These are phyloP conservation scores for Narcine bancroftii DNA, from an alignment of 2,113 vertebrate species.

Conservation along the genomic window DNA sequence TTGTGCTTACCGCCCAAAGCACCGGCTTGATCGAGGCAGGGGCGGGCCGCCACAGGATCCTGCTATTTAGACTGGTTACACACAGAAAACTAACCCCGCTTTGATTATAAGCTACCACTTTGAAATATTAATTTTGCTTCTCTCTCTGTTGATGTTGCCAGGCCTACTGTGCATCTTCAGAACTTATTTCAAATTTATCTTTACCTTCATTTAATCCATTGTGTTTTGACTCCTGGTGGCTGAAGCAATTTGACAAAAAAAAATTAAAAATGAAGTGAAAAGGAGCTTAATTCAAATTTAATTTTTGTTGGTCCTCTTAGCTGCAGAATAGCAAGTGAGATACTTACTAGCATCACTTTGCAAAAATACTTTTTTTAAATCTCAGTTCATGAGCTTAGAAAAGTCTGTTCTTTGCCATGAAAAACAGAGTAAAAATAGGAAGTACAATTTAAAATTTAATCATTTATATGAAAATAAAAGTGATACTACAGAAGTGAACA, in stretches of 20 bases:
- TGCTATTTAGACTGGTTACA: too few relatives aligned
- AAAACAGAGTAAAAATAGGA: neutral
- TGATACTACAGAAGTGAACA: neutral
- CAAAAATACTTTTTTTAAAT: neutral
- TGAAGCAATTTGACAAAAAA: neutral
- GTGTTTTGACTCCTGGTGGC: neutral
- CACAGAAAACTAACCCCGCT: too few relatives aligned
- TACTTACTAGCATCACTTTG: neutral
- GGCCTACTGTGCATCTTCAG: too few relatives aligned
- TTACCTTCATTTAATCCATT: neutral
- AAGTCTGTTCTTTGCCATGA: neutral
- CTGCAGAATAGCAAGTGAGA: neutral
- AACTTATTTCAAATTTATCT: too few relatives aligned
- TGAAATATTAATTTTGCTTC: too few relatives aligned
- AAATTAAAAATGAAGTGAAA: neutral
- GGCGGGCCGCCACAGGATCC: too few relatives aligned
- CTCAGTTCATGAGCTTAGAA: neutral
- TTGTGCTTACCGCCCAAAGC: too few relatives aligned
- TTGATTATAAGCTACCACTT: too few relatives aligned
- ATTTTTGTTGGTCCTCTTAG: neutral
- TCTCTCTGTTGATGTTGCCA: too few relatives aligned
- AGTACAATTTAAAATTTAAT: neutral
- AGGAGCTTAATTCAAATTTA: neutral
- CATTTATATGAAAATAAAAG: neutral
- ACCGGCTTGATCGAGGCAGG: too few relatives aligned